phyloP scores from a whole-genome alignment of 2,113 vertebrate genomes.

The Phylloscopus trochiloides region DNA sequence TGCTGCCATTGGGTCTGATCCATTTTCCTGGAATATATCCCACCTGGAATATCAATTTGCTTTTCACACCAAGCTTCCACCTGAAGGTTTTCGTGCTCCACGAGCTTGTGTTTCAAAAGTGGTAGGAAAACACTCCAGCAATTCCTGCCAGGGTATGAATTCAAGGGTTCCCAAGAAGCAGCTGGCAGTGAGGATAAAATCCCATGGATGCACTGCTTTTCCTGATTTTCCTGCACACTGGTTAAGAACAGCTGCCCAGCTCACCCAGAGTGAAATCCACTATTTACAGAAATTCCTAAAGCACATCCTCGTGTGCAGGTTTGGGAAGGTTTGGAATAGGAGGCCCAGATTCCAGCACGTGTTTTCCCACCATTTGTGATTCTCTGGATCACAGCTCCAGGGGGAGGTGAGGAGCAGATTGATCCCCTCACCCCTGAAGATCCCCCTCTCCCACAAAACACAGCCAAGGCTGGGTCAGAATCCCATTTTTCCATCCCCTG shows the following conservation, averaged over 20 bases:
- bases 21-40: background rate
- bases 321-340: background rate
- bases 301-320: fast-evolving
- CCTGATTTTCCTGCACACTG: background rate
- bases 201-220: fast-evolving
- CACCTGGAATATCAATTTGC: background rate
- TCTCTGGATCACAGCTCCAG: background rate
- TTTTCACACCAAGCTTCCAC: background rate
- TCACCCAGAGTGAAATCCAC: background rate
- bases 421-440: background rate
- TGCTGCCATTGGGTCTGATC: background rate
- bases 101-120: background rate
- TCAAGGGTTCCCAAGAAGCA: background rate
- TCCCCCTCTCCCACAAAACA: background rate
- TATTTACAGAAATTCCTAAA: background rate
- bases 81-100: background rate
- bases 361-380: background rate
- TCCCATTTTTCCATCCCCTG: background rate
- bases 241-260: background rate
- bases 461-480: background rate
- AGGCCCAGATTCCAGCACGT: fast-evolving
- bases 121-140: background rate
- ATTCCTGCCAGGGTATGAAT: background rate
- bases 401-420: background rate
- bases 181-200: background rate